Percentiles rank a stretch among this genome's conserved stretches.
phyloP scores from a whole-genome alignment of 2,797 vertebrate genomes.

The Synaphobranchus kaupii region DNA sequence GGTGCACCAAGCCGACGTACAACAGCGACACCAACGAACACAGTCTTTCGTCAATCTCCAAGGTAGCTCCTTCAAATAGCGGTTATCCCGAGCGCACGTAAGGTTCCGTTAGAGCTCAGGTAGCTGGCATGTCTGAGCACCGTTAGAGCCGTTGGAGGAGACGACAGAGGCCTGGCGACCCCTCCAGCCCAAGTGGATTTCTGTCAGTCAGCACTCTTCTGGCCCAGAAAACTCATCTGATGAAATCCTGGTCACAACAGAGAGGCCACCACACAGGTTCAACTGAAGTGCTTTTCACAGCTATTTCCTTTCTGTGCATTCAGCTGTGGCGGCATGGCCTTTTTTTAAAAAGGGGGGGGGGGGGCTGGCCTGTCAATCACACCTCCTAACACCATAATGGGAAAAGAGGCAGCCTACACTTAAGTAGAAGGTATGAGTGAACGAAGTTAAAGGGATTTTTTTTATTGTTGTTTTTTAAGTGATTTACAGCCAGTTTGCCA shows the following conservation, averaged over 20 bases:
- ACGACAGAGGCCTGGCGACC: no score
- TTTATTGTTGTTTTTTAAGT: background rate
- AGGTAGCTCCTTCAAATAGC: background rate
- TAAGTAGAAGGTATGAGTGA: background rate
- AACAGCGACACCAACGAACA: background rate
- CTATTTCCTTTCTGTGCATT: slow-evolving; percentile 9
- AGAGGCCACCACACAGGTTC: background rate
- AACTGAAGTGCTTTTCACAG: slow-evolving; percentile 30
- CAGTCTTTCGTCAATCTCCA: background rate
- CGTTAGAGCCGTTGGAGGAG: background rate
- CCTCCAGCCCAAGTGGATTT: background rate
- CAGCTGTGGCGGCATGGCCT: background rate
- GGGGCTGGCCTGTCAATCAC: background rate
- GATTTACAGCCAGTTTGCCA: background rate
- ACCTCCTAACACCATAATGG: background rate
- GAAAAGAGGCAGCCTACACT: background rate
- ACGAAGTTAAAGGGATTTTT: background rate
- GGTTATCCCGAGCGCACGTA: background rate
- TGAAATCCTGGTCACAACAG: slow-evolving; percentile 21
- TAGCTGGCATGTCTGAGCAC: background rate
- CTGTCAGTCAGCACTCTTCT: slow-evolving; percentile 23
- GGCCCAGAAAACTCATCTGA: background rate
- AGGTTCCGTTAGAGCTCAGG: background rate
- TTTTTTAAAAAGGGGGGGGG: background rate
- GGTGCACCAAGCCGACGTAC: background rate